Evolutionary conservation across 2,888 invertebrate species (phyloP).

Genomic region (Eledona agricola): DNA sequence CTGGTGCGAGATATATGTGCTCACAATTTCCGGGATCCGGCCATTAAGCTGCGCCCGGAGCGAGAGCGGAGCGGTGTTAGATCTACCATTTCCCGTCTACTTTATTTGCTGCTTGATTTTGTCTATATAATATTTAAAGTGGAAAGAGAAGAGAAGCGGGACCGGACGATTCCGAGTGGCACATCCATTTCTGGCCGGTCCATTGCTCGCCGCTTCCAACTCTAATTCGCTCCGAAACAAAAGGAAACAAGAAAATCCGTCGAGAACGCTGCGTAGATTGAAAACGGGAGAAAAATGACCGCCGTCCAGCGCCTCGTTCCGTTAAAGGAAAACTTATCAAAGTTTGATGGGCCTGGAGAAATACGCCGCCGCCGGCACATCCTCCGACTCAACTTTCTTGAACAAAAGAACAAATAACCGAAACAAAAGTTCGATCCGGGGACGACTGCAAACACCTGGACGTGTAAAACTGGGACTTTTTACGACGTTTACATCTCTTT

Average conservation of each 20-base stretch:
- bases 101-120: slow-evolving; percentile 62
- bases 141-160: slow-evolving; percentile 25
- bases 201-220: slow-evolving; percentile 36
- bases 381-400: slow-evolving; percentile 58
- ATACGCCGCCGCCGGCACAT: slow-evolving; percentile 40
- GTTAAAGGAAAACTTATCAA: slow-evolving; percentile 62
- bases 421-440: slow-evolving; percentile 57
- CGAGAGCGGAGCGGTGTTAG: slow-evolving; percentile 56
- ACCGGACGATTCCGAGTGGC: slow-evolving; percentile 30
- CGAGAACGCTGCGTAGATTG: slow-evolving; percentile 60
- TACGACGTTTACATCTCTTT: slow-evolving; percentile 38
- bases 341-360: slow-evolving; percentile 61
- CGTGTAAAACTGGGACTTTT: slow-evolving; percentile 45
- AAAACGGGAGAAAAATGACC: slow-evolving; percentile 68
- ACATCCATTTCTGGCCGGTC: slow-evolving; percentile 39
- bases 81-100: slow-evolving; percentile 56
- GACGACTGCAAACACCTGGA: slow-evolving; percentile 55
- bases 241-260: slow-evolving; percentile 44
- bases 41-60: slow-evolving; percentile 71
- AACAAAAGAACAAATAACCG: slow-evolving; percentile 62
- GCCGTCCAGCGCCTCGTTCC: slow-evolving; percentile 61
- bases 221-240: slow-evolving; percentile 46
- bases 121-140: slow-evolving; percentile 54
- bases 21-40: slow-evolving; percentile 91
- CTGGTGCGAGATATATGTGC: slow-evolving; percentile 89